Evolutionary conservation across 2,797 vertebrate species (phyloP).

Genomic region (Mastacembelus armatus): DNA sequence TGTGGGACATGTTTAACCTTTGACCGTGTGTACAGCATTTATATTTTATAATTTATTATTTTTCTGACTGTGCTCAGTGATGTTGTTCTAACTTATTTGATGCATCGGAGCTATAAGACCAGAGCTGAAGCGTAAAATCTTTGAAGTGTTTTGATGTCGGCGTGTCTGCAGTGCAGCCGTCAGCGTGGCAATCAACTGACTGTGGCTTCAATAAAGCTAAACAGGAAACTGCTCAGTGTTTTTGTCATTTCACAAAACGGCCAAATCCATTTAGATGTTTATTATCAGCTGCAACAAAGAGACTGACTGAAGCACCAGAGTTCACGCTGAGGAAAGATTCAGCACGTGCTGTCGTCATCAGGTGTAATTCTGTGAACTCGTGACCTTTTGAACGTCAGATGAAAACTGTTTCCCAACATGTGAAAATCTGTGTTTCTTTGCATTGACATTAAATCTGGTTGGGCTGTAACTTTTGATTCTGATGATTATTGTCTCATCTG

Average conservation of each 20-base stretch:
- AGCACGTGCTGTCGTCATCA: no score
- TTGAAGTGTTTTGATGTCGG: conserved; percentile 35
- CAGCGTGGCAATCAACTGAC: conserved; percentile 31
- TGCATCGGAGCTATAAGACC: background rate
- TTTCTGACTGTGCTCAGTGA: conserved; percentile 15
- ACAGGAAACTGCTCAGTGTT: conserved; percentile 27
- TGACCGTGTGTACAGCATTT: conserved; percentile 14
- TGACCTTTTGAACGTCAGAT: background rate
- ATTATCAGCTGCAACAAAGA: background rate
- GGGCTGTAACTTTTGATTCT: no score
- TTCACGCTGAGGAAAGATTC: no score
- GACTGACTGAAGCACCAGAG: background rate
- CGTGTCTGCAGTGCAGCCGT: conserved; percentile 28
- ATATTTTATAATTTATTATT: conserved; percentile 46
- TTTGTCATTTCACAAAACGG: conserved; percentile 11
- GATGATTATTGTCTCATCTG: no score
- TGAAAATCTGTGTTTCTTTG: no score
- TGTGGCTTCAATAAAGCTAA: conserved; percentile 63
- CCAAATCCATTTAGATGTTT: background rate
- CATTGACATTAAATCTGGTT: no score
- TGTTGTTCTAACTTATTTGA: conserved; percentile 56
- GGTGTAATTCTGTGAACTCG: no score
- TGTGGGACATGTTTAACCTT: no score
- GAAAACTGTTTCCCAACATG: no score
- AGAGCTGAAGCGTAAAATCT: conserved; percentile 31